Conservation (phyloP, 1,140 invertebrate genomes). For the Ruditapes philippinarum region DNA sequence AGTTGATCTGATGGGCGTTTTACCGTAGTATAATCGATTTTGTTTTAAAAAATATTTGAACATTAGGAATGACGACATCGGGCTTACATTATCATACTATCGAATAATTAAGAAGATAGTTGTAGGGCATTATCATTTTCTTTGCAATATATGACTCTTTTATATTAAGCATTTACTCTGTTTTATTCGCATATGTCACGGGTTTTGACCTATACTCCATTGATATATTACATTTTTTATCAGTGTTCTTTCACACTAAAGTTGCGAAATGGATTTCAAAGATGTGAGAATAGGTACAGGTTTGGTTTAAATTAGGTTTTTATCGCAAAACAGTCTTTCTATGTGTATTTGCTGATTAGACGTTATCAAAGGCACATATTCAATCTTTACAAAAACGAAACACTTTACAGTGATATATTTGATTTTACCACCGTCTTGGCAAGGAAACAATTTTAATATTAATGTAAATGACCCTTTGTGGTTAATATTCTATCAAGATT, state of each 20-base stretch:
- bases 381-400: not conserved
- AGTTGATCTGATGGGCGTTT: too few species aligned
- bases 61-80: too few species aligned
- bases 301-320: not conserved
- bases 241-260: not conserved
- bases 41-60: too few species aligned
- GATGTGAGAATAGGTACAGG: not conserved
- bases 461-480: constrained; percentile 6
- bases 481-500: not conserved
- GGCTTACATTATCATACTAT: too few species aligned
- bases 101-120: too few species aligned
- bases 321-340: not conserved
- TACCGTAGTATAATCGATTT: too few species aligned
- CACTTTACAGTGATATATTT: constrained; percentile 4
- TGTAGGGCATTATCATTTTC: too few species aligned
- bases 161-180: too few species aligned
- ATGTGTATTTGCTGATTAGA: not conserved
- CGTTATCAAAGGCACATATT: not conserved
- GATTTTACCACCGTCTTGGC: constrained; percentile 6
- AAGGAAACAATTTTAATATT: constrained; percentile 1
- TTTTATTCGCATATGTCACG: not conserved
- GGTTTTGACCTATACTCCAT: not conserved
- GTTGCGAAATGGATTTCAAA: not conserved
- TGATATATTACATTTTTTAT: not conserved
- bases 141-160: too few species aligned